phyloP scores from a whole-genome alignment of 2,113 vertebrate species.

The Sander lucioperca region DNA sequence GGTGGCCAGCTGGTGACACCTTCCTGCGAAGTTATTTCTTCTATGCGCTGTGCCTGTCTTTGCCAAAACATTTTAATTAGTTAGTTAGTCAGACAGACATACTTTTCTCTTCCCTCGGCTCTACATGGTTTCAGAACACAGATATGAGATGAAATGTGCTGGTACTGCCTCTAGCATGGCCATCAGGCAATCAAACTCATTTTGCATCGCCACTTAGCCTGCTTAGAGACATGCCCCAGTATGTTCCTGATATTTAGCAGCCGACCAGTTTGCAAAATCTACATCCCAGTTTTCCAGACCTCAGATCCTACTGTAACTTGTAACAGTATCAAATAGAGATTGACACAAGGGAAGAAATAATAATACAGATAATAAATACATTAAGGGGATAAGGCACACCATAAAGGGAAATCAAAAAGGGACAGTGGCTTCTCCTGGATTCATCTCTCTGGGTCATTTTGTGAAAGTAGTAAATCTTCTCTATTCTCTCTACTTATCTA shows the following conservation, averaged over 20 bases:
- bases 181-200: background rate
- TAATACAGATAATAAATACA: background rate
- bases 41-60: background rate
- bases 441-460: background rate
- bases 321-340: background rate
- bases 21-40: too few relatives aligned
- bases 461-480: background rate
- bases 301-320: background rate
- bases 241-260: background rate
- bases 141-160: background rate
- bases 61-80: background rate
- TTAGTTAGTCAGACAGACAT: background rate
- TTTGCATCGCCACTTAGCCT: background rate
- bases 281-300: background rate
- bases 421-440: background rate
- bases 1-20: background rate
- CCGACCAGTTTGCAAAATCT: background rate
- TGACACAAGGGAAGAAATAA: background rate
- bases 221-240: too few relatives aligned
- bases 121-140: background rate
- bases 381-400: background rate
- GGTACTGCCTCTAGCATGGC: background rate
- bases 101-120: background rate
- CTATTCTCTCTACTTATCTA: background rate
- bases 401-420: too few relatives aligned